phyloP scores from a whole-genome alignment of 2,888 invertebrate genomes.

The Pristionchus entomophagus region DNA sequence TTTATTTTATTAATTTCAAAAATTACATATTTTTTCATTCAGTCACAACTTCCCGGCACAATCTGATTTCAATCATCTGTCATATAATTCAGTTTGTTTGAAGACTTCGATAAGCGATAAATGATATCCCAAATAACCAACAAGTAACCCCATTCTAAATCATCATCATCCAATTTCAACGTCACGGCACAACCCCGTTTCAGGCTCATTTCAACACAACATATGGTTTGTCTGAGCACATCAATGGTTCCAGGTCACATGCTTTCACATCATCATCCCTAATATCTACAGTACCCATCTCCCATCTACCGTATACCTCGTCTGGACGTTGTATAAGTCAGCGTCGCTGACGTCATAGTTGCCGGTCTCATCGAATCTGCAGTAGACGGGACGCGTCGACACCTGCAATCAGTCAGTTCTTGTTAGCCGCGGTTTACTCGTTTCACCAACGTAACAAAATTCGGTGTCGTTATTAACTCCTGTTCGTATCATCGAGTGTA shows the following conservation, averaged over 20 bases:
- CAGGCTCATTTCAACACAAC: no score
- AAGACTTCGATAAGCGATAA: no score
- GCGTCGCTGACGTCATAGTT: constrained; percentile 33
- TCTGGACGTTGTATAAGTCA: constrained; percentile 23
- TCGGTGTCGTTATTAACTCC: no score
- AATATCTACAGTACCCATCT: no score
- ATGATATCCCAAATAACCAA: no score
- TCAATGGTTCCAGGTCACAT: no score
- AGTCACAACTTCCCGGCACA: background rate
- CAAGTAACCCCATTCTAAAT: background rate
- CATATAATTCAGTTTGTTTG: no score
- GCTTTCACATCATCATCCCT: no score
- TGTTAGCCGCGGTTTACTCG: background rate
- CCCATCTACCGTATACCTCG: background rate
- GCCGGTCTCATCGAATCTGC: background rate
- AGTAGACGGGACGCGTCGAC: background rate
- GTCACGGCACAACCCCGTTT: background rate
- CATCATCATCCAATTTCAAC: background rate
- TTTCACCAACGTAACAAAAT: background rate
- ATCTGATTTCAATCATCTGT: no score
- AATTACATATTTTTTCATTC: background rate
- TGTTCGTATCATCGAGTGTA: no score
- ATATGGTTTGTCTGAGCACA: no score
- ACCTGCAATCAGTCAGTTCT: background rate
- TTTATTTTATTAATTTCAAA: background rate